Evolutionary conservation across 2,797 vertebrate species (phyloP), one percentile per base, ranked within the genome.

Genomic region (Pelochelys cantorii): DNA sequence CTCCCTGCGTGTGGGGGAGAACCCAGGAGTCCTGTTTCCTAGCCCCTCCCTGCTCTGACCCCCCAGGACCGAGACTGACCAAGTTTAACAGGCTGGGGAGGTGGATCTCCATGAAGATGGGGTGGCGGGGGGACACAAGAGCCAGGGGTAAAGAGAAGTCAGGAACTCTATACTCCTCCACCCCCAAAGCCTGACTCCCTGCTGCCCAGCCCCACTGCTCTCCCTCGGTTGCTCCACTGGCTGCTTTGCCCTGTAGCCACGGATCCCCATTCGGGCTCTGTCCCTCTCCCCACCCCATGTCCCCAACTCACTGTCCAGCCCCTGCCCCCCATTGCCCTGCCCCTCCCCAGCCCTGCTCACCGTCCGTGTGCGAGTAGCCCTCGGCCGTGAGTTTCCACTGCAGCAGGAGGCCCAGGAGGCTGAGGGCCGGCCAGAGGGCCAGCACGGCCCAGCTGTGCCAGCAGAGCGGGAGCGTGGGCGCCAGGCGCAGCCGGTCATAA

Each of bases 371-470:
- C 27, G 98, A 98, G 97, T 98, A 98, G 89, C 98, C 98, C 87
- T 98, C 97, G 15, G 98, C 98, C 0, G 98, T 98, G 95, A 99
- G 95, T 95, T 98, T 99, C 98, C 99, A 99, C 95, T 99, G 99
- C 60, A 99, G 97, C 95, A 99, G 97, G 34, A 97, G 95, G 83
- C 98, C 99, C 88, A 99, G 96, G 52, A 98, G 65, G 95, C 98
- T 98, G 86, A 99, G 98, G 25, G 96, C 89, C 11, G 98, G 99
- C 99, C 99, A 99, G 93, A 98, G 97, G 5, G 98, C 98, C 96
- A 99, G 97, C 92, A 99, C 98, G 89, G 98, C 98, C 99, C 99
- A 99, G 97, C 98, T 98, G 96, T 98, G 98, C 98, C 99, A 99
- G 98, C 99, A 99, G 87, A 98, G 98, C 11, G 98, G 97, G 42